phyloP scores from a whole-genome alignment of 1,140 invertebrate species.

The Drosophila ambigua region DNA sequence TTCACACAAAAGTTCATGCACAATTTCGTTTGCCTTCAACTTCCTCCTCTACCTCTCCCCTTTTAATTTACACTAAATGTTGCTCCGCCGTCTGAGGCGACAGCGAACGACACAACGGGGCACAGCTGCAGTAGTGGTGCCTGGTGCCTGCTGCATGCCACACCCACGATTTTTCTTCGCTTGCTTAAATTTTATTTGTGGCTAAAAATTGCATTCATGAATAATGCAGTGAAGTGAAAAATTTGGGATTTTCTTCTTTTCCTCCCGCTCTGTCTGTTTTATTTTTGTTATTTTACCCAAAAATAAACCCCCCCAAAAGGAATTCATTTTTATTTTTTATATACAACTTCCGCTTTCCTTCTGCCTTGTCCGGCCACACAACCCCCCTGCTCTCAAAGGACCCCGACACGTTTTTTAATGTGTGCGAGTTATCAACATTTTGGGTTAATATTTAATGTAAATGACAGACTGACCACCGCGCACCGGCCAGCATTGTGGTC shows the following conservation, averaged over 20 bases:
- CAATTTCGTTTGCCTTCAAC: conserved; percentile 29
- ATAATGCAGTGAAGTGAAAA: conserved; percentile 81
- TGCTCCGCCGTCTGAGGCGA: conserved; percentile 63
- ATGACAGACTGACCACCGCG: conserved; percentile 48
- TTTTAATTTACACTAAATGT: conserved; percentile 77
- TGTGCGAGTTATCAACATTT: conserved; percentile 74
- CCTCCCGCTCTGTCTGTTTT: conserved; percentile 8
- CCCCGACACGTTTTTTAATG: conserved; percentile 53
- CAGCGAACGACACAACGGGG: conserved; percentile 43
- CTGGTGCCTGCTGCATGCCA: conserved; percentile 22
- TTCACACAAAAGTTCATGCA: conserved; percentile 53
- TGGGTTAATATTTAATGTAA: conserved; percentile 81
- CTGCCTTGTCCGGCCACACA: neutral
- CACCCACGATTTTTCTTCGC: conserved; percentile 20
- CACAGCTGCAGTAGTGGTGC: conserved; percentile 21
- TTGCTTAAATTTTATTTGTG: conserved; percentile 82
- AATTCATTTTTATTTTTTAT: conserved; percentile 61
- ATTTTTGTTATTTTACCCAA: conserved; percentile 32
- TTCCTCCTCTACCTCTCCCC: conserved; percentile 17
- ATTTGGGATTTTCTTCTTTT: conserved; percentile 58
- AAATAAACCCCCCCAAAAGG: conserved; percentile 43
- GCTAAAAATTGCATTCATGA: conserved; percentile 81
- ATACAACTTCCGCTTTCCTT: conserved; percentile 29
- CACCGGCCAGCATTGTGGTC: conserved; percentile 42
- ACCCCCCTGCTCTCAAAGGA: neutral